phyloP scores from a whole-genome alignment of 2,888 invertebrate species.

The Cerceris ruficornis region DNA sequence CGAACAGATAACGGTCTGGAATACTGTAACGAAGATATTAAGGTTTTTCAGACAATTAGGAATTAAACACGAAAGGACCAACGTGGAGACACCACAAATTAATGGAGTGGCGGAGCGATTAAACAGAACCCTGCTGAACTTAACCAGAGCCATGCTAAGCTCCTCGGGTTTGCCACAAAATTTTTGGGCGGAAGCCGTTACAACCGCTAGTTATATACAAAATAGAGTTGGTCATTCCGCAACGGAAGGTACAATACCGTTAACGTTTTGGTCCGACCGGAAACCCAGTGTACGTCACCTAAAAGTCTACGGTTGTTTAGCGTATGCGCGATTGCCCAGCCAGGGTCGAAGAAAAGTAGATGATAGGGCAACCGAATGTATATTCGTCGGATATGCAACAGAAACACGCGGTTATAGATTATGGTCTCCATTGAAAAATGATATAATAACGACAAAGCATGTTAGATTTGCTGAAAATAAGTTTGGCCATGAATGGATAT shows the following conservation, averaged over 20 bases:
- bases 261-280: neutral
- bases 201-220: neutral
- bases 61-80: conserved; percentile 3
- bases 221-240: neutral
- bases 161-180: neutral
- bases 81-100: conserved; percentile 4
- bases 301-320: conserved; percentile 13
- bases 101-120: conserved; percentile 5
- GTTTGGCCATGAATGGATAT: conserved; percentile 6
- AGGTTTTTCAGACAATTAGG: neutral
- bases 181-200: conserved; percentile 3
- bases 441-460: conserved; percentile 22
- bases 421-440: conserved; percentile 11
- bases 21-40: neutral
- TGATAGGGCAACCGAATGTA: neutral
- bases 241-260: neutral
- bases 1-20: neutral
- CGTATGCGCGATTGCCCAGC: conserved; percentile 6
- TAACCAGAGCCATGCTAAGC: neutral
- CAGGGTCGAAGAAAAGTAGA: conserved; percentile 5
- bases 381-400: conserved; percentile 16
- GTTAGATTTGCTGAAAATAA: conserved; percentile 18
- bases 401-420: conserved; percentile 22
- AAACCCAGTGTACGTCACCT: conserved; percentile 11
- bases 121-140: conserved; percentile 3